Percentiles rank a stretch among this genome's conserved stretches.
Conservation (phyloP, 2,888 invertebrate species). For the Leptopilina drosophilae region DNA sequence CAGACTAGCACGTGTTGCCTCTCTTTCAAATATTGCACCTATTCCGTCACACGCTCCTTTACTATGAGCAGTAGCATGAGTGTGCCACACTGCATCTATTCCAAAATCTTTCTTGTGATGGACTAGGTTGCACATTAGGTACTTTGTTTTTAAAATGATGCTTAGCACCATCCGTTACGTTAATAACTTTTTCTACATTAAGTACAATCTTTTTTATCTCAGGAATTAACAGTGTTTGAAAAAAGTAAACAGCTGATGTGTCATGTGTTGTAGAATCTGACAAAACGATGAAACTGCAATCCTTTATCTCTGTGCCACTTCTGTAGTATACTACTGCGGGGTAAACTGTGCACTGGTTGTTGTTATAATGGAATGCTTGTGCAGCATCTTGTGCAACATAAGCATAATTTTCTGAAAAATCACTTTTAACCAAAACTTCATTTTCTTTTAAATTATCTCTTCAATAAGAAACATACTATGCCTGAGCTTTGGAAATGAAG, state of each 20-base stretch:
- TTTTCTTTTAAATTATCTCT: no score
- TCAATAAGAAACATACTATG: no score
- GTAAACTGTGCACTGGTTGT: constrained; percentile 17
- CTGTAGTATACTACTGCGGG: constrained; percentile 20
- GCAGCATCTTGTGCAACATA: no score
- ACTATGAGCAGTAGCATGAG: constrained; percentile 29
- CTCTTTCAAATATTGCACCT: constrained; percentile 23
- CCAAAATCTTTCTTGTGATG: constrained; percentile 31
- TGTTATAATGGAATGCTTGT: no score
- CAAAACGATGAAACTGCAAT: constrained; percentile 23
- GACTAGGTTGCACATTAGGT: no score
- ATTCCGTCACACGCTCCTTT: constrained; percentile 39
- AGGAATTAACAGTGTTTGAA: constrained; percentile 2
- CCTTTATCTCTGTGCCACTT: constrained; percentile 3
- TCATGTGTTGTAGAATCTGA: constrained; percentile 38
- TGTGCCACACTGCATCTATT: constrained; percentile 36
- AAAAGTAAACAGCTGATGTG: constrained; percentile 24
- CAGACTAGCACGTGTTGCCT: constrained; percentile 33
- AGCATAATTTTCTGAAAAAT: no score
- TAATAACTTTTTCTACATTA: no score
- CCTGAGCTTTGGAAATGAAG: no score
- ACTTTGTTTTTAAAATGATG: no score
- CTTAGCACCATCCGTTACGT: no score
- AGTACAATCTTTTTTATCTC: no score
- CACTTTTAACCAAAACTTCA: no score